phyloP scores from a whole-genome alignment of 2,888 invertebrate genomes.

The Himalopsyche kuldschensis region DNA sequence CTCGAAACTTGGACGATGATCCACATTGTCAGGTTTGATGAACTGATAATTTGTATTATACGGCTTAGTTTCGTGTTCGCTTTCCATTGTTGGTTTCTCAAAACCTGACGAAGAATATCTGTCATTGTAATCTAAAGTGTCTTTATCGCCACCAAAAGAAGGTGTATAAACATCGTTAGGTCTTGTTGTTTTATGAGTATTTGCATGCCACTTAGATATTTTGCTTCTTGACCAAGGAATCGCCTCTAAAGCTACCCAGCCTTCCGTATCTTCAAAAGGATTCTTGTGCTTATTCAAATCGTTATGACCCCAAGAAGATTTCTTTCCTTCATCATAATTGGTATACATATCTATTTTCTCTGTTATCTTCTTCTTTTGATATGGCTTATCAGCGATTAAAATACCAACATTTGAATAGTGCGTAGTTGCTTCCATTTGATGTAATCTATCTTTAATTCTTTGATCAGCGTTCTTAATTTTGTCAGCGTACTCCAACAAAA shows the following conservation, averaged over 20 bases:
- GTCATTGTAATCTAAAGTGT: slow-evolving; percentile 29
- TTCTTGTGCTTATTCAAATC: slow-evolving; percentile 61
- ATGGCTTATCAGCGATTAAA: slow-evolving; percentile 8
- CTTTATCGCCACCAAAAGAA: slow-evolving; percentile 29
- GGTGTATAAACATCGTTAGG: slow-evolving; percentile 29
- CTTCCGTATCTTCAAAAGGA: slow-evolving; percentile 70
- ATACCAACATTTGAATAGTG: slow-evolving; percentile 1
- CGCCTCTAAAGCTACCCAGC: slow-evolving; percentile 77
- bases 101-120: slow-evolving; percentile 26
- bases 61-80: slow-evolving; percentile 30
- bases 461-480: slow-evolving; percentile 55
- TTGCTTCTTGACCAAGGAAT: slow-evolving; percentile 80
- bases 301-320: slow-evolving; percentile 57
- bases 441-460: slow-evolving; percentile 51
- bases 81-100: slow-evolving; percentile 21
- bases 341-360: slow-evolving; percentile 45
- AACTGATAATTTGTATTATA: slow-evolving; percentile 4
- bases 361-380: slow-evolving; percentile 27
- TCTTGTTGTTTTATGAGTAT: slow-evolving; percentile 45
- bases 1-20: slow-evolving; percentile 27
- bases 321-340: slow-evolving; percentile 46
- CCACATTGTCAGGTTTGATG: slow-evolving; percentile 19
- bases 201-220: slow-evolving; percentile 78
- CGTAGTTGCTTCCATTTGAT: slow-evolving; percentile 41
- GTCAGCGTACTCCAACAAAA: slow-evolving; percentile 62